Percentiles rank a stretch among this genome's conserved stretches.
These are phyloP conservation scores for Pseudomyrmex gracilis DNA, from an alignment of 1,140 invertebrate species.

Conservation along the genomic window DNA sequence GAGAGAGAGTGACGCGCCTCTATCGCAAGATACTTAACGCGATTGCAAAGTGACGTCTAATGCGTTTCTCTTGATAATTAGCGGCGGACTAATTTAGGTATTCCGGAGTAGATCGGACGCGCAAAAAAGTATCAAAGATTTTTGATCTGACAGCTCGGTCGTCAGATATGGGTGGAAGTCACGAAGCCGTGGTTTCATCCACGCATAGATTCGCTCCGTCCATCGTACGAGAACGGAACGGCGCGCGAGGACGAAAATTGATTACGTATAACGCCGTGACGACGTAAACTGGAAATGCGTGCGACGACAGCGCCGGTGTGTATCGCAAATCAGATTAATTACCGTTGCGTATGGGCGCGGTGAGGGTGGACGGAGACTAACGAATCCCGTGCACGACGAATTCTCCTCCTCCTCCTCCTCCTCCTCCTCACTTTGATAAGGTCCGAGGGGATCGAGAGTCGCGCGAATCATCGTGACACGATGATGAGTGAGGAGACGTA, in stretches of 20 bases:
- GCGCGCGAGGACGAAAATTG: conserved; percentile 49
- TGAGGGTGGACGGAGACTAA: conserved; percentile 42
- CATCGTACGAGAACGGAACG: conserved; percentile 34
- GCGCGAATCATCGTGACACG: conserved; percentile 54
- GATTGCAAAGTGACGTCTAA: conserved; percentile 32
- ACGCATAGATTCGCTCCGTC: background rate
- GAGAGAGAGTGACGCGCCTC: background rate
- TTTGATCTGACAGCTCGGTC: conserved; percentile 4
- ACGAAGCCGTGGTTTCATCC: conserved; percentile 43
- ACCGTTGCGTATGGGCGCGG: conserved; percentile 45
- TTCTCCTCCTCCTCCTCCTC: background rate
- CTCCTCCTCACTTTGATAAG: conserved; percentile 67
- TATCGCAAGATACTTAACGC: conserved; percentile 16
- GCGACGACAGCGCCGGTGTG: conserved; percentile 45
- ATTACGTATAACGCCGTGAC: conserved; percentile 59
- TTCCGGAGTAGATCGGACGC: background rate
- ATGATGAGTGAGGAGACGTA: background rate
- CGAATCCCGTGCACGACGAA: conserved; percentile 63
- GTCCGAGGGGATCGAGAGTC: conserved; percentile 58
- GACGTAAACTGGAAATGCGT: conserved; percentile 68
- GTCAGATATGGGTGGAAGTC: conserved; percentile 56
- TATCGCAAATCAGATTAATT: conserved; percentile 74
- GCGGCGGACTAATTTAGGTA: conserved; percentile 30
- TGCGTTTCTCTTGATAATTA: conserved; percentile 41
- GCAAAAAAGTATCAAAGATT: conserved; percentile 42